Evolutionary conservation across 2,797 vertebrate species (phyloP), one percentile per base, ranked within the genome.

Genomic region (Arctocebus calabarensis): DNA sequence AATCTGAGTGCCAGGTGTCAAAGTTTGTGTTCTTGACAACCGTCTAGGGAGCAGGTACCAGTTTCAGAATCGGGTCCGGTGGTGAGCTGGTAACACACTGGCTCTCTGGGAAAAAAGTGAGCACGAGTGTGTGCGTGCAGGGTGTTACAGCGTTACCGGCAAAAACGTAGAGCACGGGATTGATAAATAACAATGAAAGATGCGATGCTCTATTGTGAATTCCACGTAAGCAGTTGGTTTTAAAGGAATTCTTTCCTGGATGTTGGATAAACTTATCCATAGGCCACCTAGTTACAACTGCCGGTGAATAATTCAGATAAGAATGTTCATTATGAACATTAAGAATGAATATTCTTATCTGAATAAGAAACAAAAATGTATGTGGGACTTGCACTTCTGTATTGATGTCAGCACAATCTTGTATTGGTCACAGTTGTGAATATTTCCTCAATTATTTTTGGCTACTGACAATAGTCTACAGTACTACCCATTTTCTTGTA

Each of bases 51-150:
- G 19, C 55, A 81, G 17, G 7, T 91, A 91, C 92, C 92, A 85
- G 94, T 90, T 84, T 92, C n/a, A 83, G 55, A 94, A 94, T 92
- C 12, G 62, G 62, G 20, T 45, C 64, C 27, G 77, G 25, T 55
- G 7, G 14, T 77, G 7, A 64, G 32, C 45, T 70, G 17, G 34
- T 71, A 85, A 90, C 74, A 71, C 4, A 68, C 0, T 19, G 32
- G 22, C 29, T 94, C 27, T 81, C 27, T 32, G 20, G 40, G 40
- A 95, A 89, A 94, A 32, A 79, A 11, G 84, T n/a, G 20, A 22
- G 43, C 2, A 12, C 17, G 7, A 20, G 3, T 68, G 19, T 89
- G n/a, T 64, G 64, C 12, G 20, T 11, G 29, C 25, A 70, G 2
- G 22, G 59, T 88, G 64, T 34, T 62, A 64, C 43, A 83, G 40